Evolutionary conservation across 2,113 vertebrate genomes (phyloP).

Genomic region (Alouatta palliata): DNA sequence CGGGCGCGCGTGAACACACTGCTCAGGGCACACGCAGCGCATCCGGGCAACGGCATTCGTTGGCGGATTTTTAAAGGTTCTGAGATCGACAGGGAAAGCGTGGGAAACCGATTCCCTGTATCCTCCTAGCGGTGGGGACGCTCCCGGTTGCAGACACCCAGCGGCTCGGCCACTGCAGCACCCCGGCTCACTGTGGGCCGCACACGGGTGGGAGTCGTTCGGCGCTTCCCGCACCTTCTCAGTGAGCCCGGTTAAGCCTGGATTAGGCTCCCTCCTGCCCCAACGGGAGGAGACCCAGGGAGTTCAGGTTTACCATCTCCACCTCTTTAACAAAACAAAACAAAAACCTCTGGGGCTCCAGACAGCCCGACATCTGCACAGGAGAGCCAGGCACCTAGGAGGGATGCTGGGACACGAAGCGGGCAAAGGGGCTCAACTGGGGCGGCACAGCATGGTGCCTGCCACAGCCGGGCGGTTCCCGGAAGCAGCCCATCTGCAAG

Average conservation of each 20-base stretch:
- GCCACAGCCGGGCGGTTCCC: background rate
- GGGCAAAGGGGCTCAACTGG: background rate
- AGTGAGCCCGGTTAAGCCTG: rapidly evolving
- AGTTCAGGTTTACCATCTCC: background rate
- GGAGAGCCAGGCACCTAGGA: rapidly evolving
- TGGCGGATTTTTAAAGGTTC: background rate
- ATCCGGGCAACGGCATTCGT: background rate
- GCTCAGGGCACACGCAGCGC: background rate
- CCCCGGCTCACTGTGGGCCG: background rate
- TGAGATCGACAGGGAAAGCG: background rate
- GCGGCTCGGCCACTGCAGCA: no score
- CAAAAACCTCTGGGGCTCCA: background rate
- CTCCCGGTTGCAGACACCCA: background rate
- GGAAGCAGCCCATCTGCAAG: no score
- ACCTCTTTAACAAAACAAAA: background rate
- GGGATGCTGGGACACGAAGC: background rate
- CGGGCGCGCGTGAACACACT: rapidly evolving
- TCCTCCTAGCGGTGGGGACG: background rate
- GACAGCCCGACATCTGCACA: rapidly evolving
- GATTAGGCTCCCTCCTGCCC: background rate
- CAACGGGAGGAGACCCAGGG: background rate
- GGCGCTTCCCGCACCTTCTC: background rate
- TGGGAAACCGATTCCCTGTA: slow-evolving; percentile 35
- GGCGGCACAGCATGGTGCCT: background rate
- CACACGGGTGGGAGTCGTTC: rapidly evolving